phyloP scores from a whole-genome alignment of 1,140 invertebrate species.

The Muscidifurax raptorellus region DNA sequence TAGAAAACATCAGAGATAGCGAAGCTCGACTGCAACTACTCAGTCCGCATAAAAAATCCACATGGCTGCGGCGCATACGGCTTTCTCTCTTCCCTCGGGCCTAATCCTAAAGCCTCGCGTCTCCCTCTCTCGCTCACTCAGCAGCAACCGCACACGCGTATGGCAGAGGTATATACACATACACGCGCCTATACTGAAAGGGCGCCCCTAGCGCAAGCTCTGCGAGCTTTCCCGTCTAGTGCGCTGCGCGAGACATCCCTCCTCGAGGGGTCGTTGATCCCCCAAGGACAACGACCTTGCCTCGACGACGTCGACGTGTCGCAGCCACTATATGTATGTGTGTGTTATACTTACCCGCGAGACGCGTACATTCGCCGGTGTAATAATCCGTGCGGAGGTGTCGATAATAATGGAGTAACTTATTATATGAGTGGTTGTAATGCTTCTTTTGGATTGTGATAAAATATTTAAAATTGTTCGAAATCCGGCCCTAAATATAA shows the following conservation, averaged over 20 bases:
- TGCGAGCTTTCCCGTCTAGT: conserved; percentile 17
- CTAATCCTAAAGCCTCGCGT: background rate
- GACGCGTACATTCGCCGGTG: too few species aligned
- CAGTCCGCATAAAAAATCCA: too few species aligned
- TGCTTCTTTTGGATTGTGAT: too few species aligned
- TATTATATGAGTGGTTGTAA: too few species aligned
- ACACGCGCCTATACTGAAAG: too few species aligned
- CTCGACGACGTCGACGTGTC: conserved; percentile 65
- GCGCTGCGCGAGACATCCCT: conserved; percentile 67
- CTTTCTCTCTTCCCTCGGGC: too few species aligned
- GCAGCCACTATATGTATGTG: background rate
- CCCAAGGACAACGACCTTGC: conserved; percentile 76
- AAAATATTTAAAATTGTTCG: too few species aligned
- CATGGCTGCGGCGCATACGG: too few species aligned
- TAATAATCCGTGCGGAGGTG: too few species aligned
- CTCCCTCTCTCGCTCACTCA: background rate
- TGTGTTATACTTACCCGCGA: conserved; percentile 58
- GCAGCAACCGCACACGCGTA: background rate
- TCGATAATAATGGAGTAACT: too few species aligned
- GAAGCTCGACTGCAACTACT: background rate
- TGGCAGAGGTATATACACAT: background rate
- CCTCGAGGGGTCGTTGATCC: conserved; percentile 75
- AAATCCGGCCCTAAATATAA: too few species aligned
- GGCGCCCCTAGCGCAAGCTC: conserved; percentile 7
- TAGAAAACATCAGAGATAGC: background rate